Evolutionary conservation across 2,113 vertebrate genomes (phyloP), one percentile per base, ranked within the genome.

Genomic region (Alectura lathami): DNA sequence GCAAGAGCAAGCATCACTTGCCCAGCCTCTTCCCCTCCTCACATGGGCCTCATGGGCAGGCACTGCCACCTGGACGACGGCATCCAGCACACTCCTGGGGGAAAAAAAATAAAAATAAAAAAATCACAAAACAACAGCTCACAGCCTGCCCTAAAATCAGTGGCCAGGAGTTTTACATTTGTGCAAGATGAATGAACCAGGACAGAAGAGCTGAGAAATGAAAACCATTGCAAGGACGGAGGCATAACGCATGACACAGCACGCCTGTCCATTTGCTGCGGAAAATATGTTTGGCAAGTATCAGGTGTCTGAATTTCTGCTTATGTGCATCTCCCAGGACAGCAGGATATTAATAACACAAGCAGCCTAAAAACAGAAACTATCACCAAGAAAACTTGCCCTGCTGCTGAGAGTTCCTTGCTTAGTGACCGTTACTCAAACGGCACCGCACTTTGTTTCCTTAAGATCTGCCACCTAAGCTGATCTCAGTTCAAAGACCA

Each of bases 211-310:
- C 27, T 36, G 42, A 78, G 40, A 94, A 93, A 79, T 27, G 88
- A 83, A 83, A 68, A 67, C 50, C 64, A 56, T 63, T 10, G 51
- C 57, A 9, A 23, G 74, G 59, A 38, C 67, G 18, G 30, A 64
- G 50, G 50, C 40, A 26, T 89, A 86, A 83, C 83, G 92, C 76
- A 86, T 42, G 84, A 95, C 94, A 94, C 94, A 96, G 95, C 95
- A 97, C 40, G 42, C 62, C 86, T 80, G 76, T 54, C 74, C 95
- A 93, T 78, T 96, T 97, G 97, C 93, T 94, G 54, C 0, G 24
- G 96, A 97, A 97, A 96, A 86, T 96, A 96, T 97, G 97, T 97
- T 97, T 96, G 96, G 96, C 77, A 96, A 97, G 93, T 95, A 94
- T 98, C 90, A 73, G 85, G 76, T 97, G 86, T 97, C 97, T 59